phyloP scores from a whole-genome alignment of 2,797 vertebrate species.

The Syngnathus acus region DNA sequence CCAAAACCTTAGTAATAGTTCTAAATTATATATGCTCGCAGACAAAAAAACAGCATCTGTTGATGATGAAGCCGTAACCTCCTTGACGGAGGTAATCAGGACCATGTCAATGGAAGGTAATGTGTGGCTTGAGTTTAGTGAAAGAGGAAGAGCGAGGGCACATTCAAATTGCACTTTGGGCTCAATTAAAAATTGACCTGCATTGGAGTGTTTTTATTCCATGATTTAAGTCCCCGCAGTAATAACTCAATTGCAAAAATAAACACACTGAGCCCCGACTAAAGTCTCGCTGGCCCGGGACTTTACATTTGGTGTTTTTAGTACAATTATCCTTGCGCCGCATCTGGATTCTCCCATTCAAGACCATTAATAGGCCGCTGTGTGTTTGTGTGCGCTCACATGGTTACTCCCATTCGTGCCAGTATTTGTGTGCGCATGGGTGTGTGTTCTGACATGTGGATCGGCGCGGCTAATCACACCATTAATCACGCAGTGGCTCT shows the following conservation, averaged over 20 bases:
- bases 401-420: conserved; percentile 23
- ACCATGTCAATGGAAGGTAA: conserved; percentile 34
- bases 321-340: conserved; percentile 64
- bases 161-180: conserved; percentile 48
- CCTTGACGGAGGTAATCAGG: conserved; percentile 20
- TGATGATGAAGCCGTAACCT: conserved; percentile 3
- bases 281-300: conserved; percentile 48
- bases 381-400: conserved; percentile 35
- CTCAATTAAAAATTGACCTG: conserved; percentile 56
- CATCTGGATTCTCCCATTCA: conserved; percentile 63
- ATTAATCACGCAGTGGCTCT: conserved; percentile 65
- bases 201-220: conserved; percentile 58
- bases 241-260: conserved; percentile 65
- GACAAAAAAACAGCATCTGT: not conserved
- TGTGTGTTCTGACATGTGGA: conserved; percentile 56
- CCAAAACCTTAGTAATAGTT: conserved; percentile 1
- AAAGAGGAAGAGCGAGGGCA: conserved; percentile 21
- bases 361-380: conserved; percentile 64
- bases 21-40: not conserved
- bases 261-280: conserved; percentile 56
- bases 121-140: conserved; percentile 40
- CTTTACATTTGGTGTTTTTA: conserved; percentile 62
- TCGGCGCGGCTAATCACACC: conserved; percentile 63
- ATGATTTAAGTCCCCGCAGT: conserved; percentile 62
- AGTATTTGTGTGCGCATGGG: conserved; percentile 31